Conservation (phyloP, 2,797 vertebrate genomes). For the Lacerta bilineata region DNA sequence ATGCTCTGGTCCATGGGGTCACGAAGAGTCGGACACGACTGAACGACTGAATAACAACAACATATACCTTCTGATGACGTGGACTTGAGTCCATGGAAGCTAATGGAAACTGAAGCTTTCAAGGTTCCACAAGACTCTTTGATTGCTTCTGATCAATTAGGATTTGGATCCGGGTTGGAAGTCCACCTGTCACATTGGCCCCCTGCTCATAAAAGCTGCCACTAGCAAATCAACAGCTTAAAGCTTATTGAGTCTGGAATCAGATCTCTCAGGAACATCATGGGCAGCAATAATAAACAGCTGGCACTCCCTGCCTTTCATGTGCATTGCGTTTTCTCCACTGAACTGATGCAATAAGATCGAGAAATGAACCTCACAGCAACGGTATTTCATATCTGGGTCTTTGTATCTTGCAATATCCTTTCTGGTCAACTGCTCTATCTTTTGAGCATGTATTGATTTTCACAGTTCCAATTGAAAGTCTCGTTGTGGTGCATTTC, state of each 20-base stretch:
- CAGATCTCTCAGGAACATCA: conserved; percentile 62
- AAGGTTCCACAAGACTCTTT: no score
- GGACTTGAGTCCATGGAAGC: no score
- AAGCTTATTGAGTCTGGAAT: conserved; percentile 44
- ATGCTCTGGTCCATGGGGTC: no score
- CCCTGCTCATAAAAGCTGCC: conserved; percentile 6
- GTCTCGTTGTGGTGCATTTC: conserved; percentile 57
- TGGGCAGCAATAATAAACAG: conserved; percentile 55
- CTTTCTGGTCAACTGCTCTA: conserved; percentile 80
- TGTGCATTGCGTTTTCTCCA: conserved; percentile 56
- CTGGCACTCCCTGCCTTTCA: conserved; percentile 41
- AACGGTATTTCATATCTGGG: conserved; percentile 78
- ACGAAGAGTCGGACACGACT: no score
- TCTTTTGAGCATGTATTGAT: conserved; percentile 76
- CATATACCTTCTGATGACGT: no score
- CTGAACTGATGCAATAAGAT: conserved; percentile 72
- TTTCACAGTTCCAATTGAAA: conserved; percentile 74
- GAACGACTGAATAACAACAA: no score
- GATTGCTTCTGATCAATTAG: neutral
- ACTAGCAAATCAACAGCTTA: conserved; percentile 12
- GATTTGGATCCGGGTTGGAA: neutral
- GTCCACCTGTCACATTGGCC: neutral
- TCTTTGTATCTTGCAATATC: conserved; percentile 79
- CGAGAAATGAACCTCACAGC: conserved; percentile 73
- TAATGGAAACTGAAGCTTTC: no score